These are phyloP conservation scores for Stenodera caucasica DNA, from an alignment of 2,888 invertebrate species.

Conservation along the genomic window DNA sequence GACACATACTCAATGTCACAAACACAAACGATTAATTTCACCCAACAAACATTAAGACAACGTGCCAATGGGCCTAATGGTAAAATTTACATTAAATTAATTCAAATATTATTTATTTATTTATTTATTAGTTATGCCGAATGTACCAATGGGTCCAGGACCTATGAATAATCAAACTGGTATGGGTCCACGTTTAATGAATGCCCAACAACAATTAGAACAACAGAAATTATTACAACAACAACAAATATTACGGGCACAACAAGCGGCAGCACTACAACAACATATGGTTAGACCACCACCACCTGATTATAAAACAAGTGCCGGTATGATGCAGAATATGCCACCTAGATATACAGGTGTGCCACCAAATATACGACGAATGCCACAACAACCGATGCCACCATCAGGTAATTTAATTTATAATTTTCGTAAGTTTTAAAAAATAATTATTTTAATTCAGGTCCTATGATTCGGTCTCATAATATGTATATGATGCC, in stretches of 20 bases:
- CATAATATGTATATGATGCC: constrained; percentile 65
- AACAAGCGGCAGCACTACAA: constrained; percentile 56
- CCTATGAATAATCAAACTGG: constrained; percentile 42
- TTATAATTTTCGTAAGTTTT: no score
- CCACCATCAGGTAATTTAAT: constrained; percentile 66
- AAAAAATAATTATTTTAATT: no score
- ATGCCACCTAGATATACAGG: constrained; percentile 53
- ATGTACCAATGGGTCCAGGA: constrained; percentile 26
- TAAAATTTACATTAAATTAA: constrained; percentile 27
- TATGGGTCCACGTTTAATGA: constrained; percentile 38
- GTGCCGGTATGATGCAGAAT: constrained; percentile 58
- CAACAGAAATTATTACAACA: constrained; percentile 54
- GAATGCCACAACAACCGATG: constrained; percentile 72
- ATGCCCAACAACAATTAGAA: constrained; percentile 46
- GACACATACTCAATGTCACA: constrained; percentile 77
- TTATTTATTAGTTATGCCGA: constrained; percentile 25
- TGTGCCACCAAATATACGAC: constrained; percentile 61
- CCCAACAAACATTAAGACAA: constrained; percentile 69
- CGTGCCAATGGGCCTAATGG: constrained; percentile 54
- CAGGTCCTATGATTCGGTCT: constrained; percentile 70
- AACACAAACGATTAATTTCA: constrained; percentile 84
- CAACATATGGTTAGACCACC: constrained; percentile 66
- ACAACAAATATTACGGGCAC: constrained; percentile 63
- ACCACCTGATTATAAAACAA: constrained; percentile 82
- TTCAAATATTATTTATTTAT: constrained; percentile 2